Conservation (phyloP, 1,140 invertebrate genomes). For the Drosophila quadrilineata region DNA sequence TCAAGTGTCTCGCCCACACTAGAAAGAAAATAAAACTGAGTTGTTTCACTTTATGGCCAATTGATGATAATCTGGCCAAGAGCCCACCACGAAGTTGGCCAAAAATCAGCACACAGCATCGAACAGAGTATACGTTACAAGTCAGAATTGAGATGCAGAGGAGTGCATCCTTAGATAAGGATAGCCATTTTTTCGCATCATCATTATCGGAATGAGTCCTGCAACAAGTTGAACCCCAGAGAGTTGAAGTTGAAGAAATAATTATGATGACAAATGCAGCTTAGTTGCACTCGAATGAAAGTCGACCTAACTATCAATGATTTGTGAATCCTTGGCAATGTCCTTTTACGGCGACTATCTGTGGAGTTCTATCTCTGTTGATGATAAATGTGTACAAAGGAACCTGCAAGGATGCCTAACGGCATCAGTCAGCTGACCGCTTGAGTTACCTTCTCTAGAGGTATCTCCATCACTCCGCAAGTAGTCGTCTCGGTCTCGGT, state of each 20-base stretch:
- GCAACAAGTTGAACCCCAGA: neutral
- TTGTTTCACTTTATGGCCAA: slow-evolving; percentile 69
- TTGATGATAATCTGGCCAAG: slow-evolving; percentile 71
- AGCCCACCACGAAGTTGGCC: slow-evolving; percentile 58
- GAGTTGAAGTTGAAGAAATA: slow-evolving; percentile 42
- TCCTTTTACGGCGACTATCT: slow-evolving; percentile 37
- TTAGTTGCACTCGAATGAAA: slow-evolving; percentile 64
- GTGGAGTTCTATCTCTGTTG: slow-evolving; percentile 40
- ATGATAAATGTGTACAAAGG: slow-evolving; percentile 69
- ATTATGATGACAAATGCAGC: slow-evolving; percentile 63
- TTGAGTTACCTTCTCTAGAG: slow-evolving; percentile 9
- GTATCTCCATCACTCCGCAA: neutral
- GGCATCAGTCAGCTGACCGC: slow-evolving; percentile 62
- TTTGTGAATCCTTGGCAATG: neutral
- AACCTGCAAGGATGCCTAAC: slow-evolving; percentile 40
- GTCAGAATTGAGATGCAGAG: slow-evolving; percentile 12
- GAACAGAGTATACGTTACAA: slow-evolving; percentile 49
- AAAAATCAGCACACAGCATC: slow-evolving; percentile 70
- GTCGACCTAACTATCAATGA: slow-evolving; percentile 58
- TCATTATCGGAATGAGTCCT: slow-evolving; percentile 39
- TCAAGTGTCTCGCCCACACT: slow-evolving; percentile 50
- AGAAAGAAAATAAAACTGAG: slow-evolving; percentile 33
- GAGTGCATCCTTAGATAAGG: slow-evolving; percentile 49
- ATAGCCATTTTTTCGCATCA: slow-evolving; percentile 63
- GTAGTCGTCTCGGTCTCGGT: too few species aligned